Conservation (phyloP, 1,140 invertebrate genomes). For the Pollicipes pollicipes region DNA sequence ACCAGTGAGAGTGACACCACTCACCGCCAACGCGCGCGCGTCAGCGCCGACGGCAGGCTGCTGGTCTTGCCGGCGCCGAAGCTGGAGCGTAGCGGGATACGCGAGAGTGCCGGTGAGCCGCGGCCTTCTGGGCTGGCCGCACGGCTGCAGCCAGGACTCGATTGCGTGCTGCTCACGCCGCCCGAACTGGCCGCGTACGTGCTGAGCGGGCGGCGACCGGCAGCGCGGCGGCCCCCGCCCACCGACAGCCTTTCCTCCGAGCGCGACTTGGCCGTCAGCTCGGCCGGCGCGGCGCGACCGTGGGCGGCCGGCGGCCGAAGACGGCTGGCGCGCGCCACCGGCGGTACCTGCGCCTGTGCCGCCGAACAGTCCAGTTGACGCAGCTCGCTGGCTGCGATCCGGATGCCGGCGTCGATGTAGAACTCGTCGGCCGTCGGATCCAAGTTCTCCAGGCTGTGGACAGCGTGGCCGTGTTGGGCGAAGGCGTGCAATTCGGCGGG, state of each 20-base stretch:
- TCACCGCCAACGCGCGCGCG: background rate
- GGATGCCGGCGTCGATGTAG: conserved; percentile 33
- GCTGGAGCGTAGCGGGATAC: background rate
- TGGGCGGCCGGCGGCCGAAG: background rate
- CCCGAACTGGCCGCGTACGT: background rate
- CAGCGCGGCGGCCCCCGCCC: too few species aligned
- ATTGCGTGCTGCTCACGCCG: background rate
- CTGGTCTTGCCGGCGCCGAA: background rate
- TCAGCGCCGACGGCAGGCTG: background rate
- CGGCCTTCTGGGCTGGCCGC: background rate
- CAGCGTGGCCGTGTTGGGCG: conserved; percentile 20
- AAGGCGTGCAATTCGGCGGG: conserved; percentile 16
- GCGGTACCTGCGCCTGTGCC: background rate
- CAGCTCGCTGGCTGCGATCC: conserved; percentile 20
- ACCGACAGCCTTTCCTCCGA: background rate
- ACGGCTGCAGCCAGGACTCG: background rate
- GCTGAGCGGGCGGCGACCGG: background rate
- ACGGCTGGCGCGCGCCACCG: too few species aligned
- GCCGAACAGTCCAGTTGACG: background rate
- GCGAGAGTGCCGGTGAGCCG: background rate
- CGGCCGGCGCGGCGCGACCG: too few species aligned
- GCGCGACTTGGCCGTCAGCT: background rate
- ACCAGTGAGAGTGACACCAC: too few species aligned
- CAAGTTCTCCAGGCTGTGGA: conserved; percentile 20
- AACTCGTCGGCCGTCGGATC: conserved; percentile 27